phyloP scores from a whole-genome alignment of 1,140 invertebrate species.

The Drosophila sproati region DNA sequence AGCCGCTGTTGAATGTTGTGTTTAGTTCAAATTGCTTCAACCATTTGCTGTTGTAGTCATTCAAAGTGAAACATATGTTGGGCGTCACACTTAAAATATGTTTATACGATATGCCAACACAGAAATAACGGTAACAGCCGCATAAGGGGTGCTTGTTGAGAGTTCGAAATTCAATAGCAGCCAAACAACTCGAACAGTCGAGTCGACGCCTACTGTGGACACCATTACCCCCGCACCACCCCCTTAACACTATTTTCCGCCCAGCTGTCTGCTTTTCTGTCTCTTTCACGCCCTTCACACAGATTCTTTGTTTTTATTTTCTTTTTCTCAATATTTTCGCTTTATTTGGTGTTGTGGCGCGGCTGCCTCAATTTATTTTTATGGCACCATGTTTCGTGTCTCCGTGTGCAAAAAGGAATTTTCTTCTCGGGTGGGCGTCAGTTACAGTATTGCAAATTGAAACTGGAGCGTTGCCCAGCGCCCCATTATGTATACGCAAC shows the following conservation, averaged over 20 bases:
- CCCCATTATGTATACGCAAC: constrained; percentile 52
- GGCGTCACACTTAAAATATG: constrained; percentile 71
- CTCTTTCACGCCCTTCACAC: constrained; percentile 25
- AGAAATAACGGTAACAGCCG: constrained; percentile 3
- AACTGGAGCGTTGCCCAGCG: constrained; percentile 48
- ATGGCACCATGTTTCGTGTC: constrained; percentile 65
- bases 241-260: neutral
- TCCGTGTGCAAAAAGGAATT: constrained; percentile 56
- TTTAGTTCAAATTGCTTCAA: constrained; percentile 70
- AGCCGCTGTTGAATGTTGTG: constrained; percentile 47
- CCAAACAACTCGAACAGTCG: constrained; percentile 20
- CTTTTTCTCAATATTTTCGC: constrained; percentile 16
- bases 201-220: neutral
- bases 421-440: constrained; percentile 18
- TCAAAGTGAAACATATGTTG: constrained; percentile 76
- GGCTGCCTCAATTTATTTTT: constrained; percentile 72
- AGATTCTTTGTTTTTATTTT: constrained; percentile 33
- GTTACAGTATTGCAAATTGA: constrained; percentile 51
- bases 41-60: constrained; percentile 69
- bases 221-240: too few relatives aligned
- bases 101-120: constrained; percentile 31
- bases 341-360: constrained; percentile 23
- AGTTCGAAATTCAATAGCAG: constrained; percentile 47
- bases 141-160: neutral
- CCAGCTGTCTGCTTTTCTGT: constrained; percentile 1